Base-by-base conservation (phyloP, 2,797 vertebrate genomes). In the Peromyscus attwateri region DNA sequence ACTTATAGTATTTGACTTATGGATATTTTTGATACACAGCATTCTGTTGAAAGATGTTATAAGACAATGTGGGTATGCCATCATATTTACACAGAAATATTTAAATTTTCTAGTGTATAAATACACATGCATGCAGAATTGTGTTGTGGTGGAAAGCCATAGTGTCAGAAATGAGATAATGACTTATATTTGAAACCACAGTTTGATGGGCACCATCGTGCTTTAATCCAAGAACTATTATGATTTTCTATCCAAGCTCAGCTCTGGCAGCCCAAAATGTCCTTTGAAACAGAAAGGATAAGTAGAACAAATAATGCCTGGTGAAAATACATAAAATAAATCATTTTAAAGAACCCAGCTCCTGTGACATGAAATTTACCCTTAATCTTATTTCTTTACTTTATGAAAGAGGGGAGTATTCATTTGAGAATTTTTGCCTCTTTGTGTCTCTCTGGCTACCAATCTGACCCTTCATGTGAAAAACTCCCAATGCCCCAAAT, bases 391-490 rank as follows among this genome's bases (percentile, higher is more conserved):
- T 92, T 96, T 97, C 89, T 93, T 43, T 21, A 91, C 70, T 21
- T 60, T 89, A 57, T 80, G n/a, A 94, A 92, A 92, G 25, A 82
- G 6, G 40, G 66, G 19, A 93, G n/a, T 97, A 88, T 95, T 94
- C 77, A 49, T 83, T 64, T 37, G 31, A 40, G 66, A 94, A 91
- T 91, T 97, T 66, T 66, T 66, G 7, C 29, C 23, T 17, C 94
- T 97, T 96, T 96, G 95, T 40, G 80, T 97, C 73, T 98, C 96
- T 95, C 79, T 96, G 49, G 11, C 80, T 98, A 94, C 79, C 96
- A 97, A 83, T 89, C 75, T 95, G 89, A 97, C 96, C 95, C 34
- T 87, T 91, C 85, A 55, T 89, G 83, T 83, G 76, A 98, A 98
- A 96, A 98, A 94, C 9, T 96, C 27, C 66, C n/a, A 16, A 84